Conservation (phyloP, 2,888 invertebrate genomes). For the Hirtodrosophila duncani region DNA sequence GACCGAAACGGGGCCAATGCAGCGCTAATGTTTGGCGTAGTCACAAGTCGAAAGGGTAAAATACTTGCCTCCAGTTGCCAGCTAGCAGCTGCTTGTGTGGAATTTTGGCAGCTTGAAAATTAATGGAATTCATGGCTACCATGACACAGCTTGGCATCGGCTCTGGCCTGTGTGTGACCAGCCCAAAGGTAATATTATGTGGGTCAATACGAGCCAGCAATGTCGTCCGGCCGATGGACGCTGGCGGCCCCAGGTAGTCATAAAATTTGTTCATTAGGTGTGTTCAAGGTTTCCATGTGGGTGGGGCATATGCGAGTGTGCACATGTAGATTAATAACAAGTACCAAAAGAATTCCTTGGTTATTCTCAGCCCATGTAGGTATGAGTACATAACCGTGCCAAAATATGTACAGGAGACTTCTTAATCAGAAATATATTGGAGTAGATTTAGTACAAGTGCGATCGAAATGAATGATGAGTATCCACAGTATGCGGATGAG, state of each 20-base stretch:
- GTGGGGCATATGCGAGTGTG: constrained; percentile 16
- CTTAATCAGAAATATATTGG: no score
- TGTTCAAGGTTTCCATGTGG: constrained; percentile 63
- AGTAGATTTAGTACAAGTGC: no score
- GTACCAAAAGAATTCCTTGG: neutral
- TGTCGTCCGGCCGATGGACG: neutral
- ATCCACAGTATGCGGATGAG: no score
- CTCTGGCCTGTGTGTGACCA: no score
- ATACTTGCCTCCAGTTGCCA: constrained; percentile 48
- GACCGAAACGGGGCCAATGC: constrained; percentile 47
- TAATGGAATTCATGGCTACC: constrained; percentile 73
- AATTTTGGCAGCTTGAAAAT: constrained; percentile 67
- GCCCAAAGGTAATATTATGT: constrained; percentile 51
- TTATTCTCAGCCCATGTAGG: no score
- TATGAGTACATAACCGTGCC: no score
- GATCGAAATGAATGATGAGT: no score
- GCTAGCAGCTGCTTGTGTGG: constrained; percentile 11
- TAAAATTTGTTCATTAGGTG: constrained; percentile 70
- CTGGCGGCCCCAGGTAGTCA: constrained; percentile 42
- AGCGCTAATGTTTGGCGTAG: constrained; percentile 55
- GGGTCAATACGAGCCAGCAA: constrained; percentile 59
- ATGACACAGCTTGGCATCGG: constrained; percentile 56
- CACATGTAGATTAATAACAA: constrained; percentile 55
- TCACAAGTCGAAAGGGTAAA: constrained; percentile 63
- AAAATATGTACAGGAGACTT: no score